Evolutionary conservation across 1,140 invertebrate species (phyloP), one percentile per base, ranked within the genome.

Genomic region (Steinernema feltiae): DNA sequence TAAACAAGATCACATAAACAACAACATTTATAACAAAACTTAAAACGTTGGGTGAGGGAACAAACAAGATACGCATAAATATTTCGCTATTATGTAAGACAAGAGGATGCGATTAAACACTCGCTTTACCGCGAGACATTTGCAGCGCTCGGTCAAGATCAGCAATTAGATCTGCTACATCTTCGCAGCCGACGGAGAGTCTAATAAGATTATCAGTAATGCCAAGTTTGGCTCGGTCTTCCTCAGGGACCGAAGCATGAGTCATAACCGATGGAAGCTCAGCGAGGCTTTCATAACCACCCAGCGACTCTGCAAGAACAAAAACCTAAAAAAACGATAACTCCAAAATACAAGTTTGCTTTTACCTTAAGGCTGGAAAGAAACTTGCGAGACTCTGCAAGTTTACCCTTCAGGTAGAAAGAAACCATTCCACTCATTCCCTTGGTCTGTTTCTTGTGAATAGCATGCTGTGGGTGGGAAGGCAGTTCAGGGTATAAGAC

Each of bases 351-450:
- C n/a, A n/a, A n/a, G n/a, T n/a, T n/a, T n/a, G n/a, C n/a, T n/a
- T n/a, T n/a, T n/a, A n/a, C n/a, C n/a, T n/a, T n/a, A n/a, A n/a
- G n/a, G n/a, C n/a, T 41, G 81, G 90, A 90, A 17, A 96, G 87
- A 83, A 99, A 96, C 72, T 89, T 91, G 70, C 87, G 87, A 0
- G 93, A 91, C 83, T 95, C 90, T 72, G 91, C 87, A n/a, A 92
- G 79, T n/a, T 89, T 91, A 1, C 93, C 94, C 82, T 91, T 91
- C 1, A 96, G 88, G 82, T 92, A 95, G 85, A 97, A 94, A 0
- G 92, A 91, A 74, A 98, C 89, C 88, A 98, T 95, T 17, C 96
- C 96, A 83, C 93, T 94, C 87, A 92, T 92, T 0, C 96, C 96
- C 71, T 90, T 90, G 83, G 92, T 92, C 88, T 98, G 95, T 80